phyloP scores from a whole-genome alignment of 2,888 invertebrate genomes.

The Neocrepidodera transversa region DNA sequence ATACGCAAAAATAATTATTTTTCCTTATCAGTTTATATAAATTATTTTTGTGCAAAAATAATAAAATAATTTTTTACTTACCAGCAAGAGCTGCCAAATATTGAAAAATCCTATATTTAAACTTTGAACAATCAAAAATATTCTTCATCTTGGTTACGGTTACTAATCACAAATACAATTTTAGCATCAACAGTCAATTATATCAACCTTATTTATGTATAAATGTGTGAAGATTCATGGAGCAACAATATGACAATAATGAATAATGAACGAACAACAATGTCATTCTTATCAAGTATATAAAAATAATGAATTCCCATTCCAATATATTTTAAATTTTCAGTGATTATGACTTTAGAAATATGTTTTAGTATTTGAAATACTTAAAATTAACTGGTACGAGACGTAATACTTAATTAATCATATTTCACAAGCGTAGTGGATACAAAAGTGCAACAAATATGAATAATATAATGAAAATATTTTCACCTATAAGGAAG shows the following conservation, averaged over 20 bases:
- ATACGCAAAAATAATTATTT: no score
- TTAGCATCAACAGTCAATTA: background rate
- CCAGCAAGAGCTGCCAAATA: conserved; percentile 27
- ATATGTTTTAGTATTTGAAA: background rate
- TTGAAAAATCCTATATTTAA: conserved; percentile 27
- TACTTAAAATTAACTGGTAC: background rate
- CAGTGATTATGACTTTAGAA: background rate
- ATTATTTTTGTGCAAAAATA: no score
- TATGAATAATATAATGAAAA: no score
- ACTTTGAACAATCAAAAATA: conserved; percentile 19
- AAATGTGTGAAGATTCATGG: conserved; percentile 1
- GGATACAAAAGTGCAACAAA: no score
- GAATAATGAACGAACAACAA: conserved; percentile 2
- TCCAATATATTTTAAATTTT: background rate
- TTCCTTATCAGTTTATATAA: no score
- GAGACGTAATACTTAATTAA: no score
- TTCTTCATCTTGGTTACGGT: conserved; percentile 5
- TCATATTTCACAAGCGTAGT: no score
- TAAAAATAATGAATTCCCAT: conserved; percentile 10
- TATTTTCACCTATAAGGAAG: no score
- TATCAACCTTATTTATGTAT: background rate
- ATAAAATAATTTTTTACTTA: no score
- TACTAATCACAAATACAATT: background rate
- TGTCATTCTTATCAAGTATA: conserved; percentile 7
- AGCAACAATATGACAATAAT: background rate